phyloP scores from a whole-genome alignment of 2,888 invertebrate species.

The Gari tellinella region DNA sequence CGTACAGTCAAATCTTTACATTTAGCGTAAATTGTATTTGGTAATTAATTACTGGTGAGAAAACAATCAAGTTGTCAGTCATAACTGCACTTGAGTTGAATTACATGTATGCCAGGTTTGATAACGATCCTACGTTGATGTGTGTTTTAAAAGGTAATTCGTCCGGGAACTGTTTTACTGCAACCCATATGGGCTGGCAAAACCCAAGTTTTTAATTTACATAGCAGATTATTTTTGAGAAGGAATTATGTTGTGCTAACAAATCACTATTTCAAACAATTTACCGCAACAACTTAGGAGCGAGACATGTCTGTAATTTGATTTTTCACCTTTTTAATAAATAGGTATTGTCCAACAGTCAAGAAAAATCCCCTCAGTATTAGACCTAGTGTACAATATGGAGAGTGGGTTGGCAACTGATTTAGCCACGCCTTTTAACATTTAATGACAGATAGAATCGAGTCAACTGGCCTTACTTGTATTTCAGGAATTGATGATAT shows the following conservation, averaged over 20 bases:
- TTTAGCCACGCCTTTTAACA: neutral
- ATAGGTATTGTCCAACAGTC: slow-evolving; percentile 1
- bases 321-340: slow-evolving; percentile 1
- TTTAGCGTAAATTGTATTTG: no score
- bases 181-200: neutral
- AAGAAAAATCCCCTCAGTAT: neutral
- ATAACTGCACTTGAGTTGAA: no score
- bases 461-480: slow-evolving; percentile 1
- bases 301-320: neutral
- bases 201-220: neutral
- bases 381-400: neutral
- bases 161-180: no score
- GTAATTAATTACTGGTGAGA: no score
- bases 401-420: slow-evolving; percentile 3
- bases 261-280: neutral
- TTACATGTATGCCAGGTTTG: no score
- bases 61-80: no score
- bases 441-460: neutral
- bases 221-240: neutral
- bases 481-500: neutral
- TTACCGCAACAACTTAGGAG: neutral
- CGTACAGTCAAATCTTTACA: no score
- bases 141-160: no score
- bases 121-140: no score
- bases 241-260: neutral